Conservation (phyloP, 2,888 invertebrate species). For the Ypsolopha scabrella region DNA sequence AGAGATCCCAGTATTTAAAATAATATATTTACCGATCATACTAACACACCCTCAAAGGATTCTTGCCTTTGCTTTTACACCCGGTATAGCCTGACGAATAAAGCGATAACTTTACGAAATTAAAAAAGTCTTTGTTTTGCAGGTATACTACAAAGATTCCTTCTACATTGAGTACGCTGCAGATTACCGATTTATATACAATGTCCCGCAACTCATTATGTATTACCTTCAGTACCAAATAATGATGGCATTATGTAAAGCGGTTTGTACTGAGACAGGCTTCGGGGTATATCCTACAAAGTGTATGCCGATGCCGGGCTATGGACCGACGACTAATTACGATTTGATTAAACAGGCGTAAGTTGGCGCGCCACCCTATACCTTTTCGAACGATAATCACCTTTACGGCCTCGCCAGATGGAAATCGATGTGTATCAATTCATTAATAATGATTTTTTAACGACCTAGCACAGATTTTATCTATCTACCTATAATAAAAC, state of each 20-base stretch:
- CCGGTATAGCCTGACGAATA: background rate
- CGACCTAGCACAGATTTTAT: too few species aligned
- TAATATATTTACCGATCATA: too few species aligned
- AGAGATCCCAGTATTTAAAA: too few species aligned
- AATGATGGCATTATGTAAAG: constrained; percentile 83
- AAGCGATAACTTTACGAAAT: background rate
- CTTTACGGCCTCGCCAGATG: too few species aligned
- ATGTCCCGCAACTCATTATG: constrained; percentile 80
- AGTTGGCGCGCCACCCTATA: too few species aligned
- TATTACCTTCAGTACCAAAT: constrained; percentile 82
- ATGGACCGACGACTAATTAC: constrained; percentile 77
- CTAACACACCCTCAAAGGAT: too few species aligned
- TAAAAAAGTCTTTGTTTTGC: constrained; percentile 24
- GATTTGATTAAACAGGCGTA: constrained; percentile 26
- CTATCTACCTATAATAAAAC: too few species aligned
- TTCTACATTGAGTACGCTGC: constrained; percentile 73
- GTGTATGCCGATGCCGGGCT: constrained; percentile 75
- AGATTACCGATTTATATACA: constrained; percentile 80
- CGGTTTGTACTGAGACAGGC: constrained; percentile 84
- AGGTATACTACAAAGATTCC: constrained; percentile 77
- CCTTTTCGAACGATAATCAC: too few species aligned
- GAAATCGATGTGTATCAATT: too few species aligned
- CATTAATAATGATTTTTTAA: too few species aligned
- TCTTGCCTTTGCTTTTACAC: too few species aligned
- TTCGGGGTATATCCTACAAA: constrained; percentile 86